Conservation (phyloP, 35 echinoderm and acorn worm genomes). For the Acanthaster planci region DNA sequence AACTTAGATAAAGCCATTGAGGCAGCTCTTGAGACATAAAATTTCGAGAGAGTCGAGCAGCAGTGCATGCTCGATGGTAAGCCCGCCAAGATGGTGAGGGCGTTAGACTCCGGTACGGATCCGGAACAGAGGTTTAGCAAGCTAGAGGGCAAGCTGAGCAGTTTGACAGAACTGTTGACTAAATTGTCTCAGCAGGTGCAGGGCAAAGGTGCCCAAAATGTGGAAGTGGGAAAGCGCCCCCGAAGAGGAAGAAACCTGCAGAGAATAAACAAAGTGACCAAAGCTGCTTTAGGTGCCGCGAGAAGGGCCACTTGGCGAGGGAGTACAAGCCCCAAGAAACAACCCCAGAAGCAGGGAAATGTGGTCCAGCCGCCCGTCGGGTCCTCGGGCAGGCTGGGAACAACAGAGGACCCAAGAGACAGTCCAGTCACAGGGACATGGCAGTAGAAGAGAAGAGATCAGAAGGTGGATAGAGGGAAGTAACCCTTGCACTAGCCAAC, state of each 20-base stretch:
- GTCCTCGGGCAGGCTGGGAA: background rate
- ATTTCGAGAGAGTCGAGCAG: background rate
- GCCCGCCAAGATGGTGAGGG: background rate
- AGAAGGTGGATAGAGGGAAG: no score
- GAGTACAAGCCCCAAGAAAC: background rate
- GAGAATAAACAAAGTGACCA: background rate
- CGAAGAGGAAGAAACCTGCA: no score
- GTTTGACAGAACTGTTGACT: no score
- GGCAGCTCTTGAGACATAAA: no score
- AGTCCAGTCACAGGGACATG: no score
- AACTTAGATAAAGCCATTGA: no score
- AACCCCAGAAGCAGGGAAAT: background rate
- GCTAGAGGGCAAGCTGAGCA: slow-evolving; percentile 33
- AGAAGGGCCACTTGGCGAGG: background rate
- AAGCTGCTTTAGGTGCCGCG: background rate
- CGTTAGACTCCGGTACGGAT: background rate
- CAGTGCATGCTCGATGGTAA: background rate
- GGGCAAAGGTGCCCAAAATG: no score
- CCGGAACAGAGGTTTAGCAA: slow-evolving; percentile 1
- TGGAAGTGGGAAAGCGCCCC: no score
- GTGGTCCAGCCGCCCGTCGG: background rate
- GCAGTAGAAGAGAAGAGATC: no score
- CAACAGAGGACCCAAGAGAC: no score
- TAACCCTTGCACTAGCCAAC: no score
- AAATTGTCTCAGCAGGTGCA: no score